These are phyloP conservation scores for Tretioscincus oriximinensis DNA, from an alignment of 2,113 vertebrate genomes.

Conservation along the genomic window DNA sequence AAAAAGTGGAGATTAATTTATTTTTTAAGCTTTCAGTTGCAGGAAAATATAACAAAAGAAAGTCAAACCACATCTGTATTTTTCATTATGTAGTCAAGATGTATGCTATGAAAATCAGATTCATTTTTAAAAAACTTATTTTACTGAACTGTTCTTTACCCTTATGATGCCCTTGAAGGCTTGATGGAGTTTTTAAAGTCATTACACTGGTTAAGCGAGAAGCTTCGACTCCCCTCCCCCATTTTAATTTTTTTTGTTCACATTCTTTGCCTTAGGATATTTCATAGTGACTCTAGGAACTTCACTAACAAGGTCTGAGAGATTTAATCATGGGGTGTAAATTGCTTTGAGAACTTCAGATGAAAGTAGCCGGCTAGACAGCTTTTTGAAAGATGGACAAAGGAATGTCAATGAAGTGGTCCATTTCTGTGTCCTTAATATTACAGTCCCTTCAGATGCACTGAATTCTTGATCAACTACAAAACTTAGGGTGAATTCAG, in stretches of 20 bases:
- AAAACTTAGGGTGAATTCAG: too few relatives aligned
- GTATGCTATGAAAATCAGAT: not conserved
- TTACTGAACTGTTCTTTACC: not conserved
- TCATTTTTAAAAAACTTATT: not conserved
- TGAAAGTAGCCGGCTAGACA: not conserved
- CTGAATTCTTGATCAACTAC: not conserved
- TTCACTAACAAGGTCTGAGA: not conserved
- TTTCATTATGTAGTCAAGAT: not conserved
- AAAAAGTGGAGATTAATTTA: not conserved
- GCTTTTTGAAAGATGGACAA: not conserved
- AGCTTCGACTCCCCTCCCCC: not conserved
- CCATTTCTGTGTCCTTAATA: not conserved
- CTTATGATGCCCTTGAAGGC: not conserved
- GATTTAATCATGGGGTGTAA: slow-evolving; percentile 1
- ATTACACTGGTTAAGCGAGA: not conserved
- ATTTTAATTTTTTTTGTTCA: not conserved
- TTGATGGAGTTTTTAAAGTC: slow-evolving; percentile 4
- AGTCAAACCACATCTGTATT: not conserved
- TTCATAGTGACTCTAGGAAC: not conserved
- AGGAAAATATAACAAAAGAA: not conserved
- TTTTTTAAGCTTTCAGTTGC: not conserved
- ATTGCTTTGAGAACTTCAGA: not conserved
- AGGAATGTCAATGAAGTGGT: not conserved
- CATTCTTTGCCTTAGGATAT: slow-evolving; percentile 6
- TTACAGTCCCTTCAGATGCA: not conserved